Conservation (phyloP, 2,888 invertebrate species). For the Pasiphila rectangulata region DNA sequence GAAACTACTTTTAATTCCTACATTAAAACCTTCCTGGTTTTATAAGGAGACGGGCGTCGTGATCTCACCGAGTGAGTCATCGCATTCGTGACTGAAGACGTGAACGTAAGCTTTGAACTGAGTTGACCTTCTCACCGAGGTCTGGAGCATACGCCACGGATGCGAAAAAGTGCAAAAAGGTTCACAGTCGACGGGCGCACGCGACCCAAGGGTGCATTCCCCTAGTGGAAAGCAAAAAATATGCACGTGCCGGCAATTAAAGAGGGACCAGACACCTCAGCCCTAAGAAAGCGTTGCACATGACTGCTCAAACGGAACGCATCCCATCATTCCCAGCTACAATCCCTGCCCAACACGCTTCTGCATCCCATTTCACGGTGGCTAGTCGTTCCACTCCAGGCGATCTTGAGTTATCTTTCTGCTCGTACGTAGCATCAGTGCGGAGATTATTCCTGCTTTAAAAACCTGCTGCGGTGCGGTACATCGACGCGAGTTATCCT, state of each 20-base stretch:
- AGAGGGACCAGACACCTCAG: conserved; percentile 54
- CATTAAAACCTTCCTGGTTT: conserved; percentile 29
- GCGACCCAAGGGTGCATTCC: conserved; percentile 56
- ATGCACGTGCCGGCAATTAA: conserved; percentile 76
- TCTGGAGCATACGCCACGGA: conserved; percentile 58
- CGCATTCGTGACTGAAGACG: conserved; percentile 52
- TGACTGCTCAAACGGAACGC: conserved; percentile 64
- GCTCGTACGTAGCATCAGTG: conserved; percentile 52
- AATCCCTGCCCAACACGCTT: conserved; percentile 68
- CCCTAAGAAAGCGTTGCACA: conserved; percentile 50
- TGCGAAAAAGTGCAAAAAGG: conserved; percentile 61
- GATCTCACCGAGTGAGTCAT: conserved; percentile 70
- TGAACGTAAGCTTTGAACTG: conserved; percentile 57
- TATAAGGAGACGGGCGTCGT: conserved; percentile 56
- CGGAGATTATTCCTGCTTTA: conserved; percentile 51
- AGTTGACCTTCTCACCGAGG: conserved; percentile 58
- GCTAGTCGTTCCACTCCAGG: conserved; percentile 51
- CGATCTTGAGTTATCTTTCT: conserved; percentile 46
- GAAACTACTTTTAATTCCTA: conserved; percentile 38
- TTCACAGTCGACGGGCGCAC: conserved; percentile 52
- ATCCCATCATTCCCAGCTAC: conserved; percentile 40
- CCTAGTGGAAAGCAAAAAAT: conserved; percentile 52
- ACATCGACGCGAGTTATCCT: conserved; percentile 43
- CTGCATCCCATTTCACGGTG: conserved; percentile 47
- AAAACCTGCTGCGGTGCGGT: conserved; percentile 50